Conservation (phyloP, 2,113 vertebrate genomes). For the Chrysemys picta region DNA sequence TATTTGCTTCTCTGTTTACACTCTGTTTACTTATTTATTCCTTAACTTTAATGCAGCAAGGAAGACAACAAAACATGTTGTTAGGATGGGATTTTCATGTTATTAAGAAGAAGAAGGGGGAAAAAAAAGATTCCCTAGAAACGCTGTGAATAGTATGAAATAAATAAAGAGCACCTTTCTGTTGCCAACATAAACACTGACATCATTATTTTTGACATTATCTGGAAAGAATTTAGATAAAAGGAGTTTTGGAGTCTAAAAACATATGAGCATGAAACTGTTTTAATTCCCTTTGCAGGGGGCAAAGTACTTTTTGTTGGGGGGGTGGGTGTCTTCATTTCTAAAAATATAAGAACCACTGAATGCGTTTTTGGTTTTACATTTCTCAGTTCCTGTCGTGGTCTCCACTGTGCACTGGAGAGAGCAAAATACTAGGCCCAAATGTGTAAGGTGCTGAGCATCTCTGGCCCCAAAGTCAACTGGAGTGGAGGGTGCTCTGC, state of each 20-base stretch:
- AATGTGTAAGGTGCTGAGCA: slow-evolving; percentile 5
- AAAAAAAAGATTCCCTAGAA: slow-evolving; percentile 76
- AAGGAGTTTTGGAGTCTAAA: slow-evolving; percentile 77
- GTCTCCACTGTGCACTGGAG: background rate
- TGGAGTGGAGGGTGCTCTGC: background rate
- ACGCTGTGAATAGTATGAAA: slow-evolving; percentile 80
- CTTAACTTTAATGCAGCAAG: slow-evolving; percentile 36
- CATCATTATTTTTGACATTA: slow-evolving; percentile 83
- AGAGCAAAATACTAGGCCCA: slow-evolving; percentile 7
- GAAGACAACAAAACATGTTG: background rate
- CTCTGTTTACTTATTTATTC: slow-evolving; percentile 45
- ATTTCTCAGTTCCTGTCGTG: slow-evolving; percentile 25
- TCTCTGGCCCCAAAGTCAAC: background rate
- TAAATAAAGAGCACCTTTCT: slow-evolving; percentile 79
- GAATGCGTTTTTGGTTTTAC: background rate
- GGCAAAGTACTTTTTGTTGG: slow-evolving; percentile 61
- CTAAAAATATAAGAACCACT: slow-evolving; percentile 30
- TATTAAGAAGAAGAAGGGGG: slow-evolving; percentile 45
- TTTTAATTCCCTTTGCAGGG: slow-evolving; percentile 71
- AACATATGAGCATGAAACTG: slow-evolving; percentile 71
- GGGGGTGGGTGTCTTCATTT: slow-evolving; percentile 8
- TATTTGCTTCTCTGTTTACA: slow-evolving; percentile 6
- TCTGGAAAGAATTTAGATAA: slow-evolving; percentile 86
- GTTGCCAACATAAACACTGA: slow-evolving; percentile 84
- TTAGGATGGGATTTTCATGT: slow-evolving; percentile 29